Evolutionary conservation across 2,113 vertebrate genomes (phyloP), one percentile per base, ranked within the genome.

Genomic region (Hippocampus guttulatus): DNA sequence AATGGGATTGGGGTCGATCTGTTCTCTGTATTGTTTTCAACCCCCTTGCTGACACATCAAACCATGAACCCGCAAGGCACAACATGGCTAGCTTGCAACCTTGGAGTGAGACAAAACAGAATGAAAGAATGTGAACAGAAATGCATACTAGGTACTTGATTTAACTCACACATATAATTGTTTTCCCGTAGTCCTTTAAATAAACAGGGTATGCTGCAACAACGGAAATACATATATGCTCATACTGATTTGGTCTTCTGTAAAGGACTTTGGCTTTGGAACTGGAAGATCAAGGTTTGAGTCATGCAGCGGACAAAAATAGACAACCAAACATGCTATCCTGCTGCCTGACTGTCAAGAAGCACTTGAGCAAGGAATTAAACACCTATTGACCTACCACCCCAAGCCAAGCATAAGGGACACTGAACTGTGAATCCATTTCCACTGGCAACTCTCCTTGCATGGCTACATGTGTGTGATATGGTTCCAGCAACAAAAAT

Each of bases 1-100:
- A 73, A 80, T 81, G 69, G 86, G 86, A 90, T 89, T 88, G 86
- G 75, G 87, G 84, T 88, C 77, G 74, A 75, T 78, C 70, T 80
- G 80, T 85, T 84, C 83, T 90, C 78, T 82, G 84, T 79, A 84
- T 89, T 85, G 84, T 84, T 84, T 84, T 86, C 68, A 0, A 63
- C 49, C 54, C 71, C 49, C 25, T 30, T 70, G n/a, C 52, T 74
- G 84, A 79, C 80, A 74, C 69, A 69, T 65, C 68, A 68, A 72
- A 83, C 77, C 62, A 55, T 25, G n/a, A 68, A 69, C 69, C 30
- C 38, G 27, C 25, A 58, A 52, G 9, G 69, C 30, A 75, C 69
- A 79, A 74, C 74, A 64, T 62, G 54, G n/a, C 16, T 14, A 70
- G 55, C 21, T 3, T 49, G 60, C 40, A 55, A 55, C 52, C 52